phyloP scores from a whole-genome alignment of 2,113 vertebrate genomes.

The Passer domesticus region DNA sequence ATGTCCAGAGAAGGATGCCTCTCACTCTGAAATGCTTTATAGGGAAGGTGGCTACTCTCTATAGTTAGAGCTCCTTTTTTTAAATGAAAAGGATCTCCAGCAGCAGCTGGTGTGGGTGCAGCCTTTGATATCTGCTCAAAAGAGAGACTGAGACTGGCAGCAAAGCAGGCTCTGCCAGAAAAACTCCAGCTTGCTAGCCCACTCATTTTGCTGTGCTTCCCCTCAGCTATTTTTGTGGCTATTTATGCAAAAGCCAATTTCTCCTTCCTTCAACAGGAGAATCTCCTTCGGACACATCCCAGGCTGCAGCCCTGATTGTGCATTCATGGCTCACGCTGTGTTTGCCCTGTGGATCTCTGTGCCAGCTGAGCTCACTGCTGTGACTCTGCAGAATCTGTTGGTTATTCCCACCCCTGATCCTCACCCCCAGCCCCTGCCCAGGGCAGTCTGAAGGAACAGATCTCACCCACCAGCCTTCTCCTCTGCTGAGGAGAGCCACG shows the following conservation, averaged over 20 bases:
- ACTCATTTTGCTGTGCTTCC: not conserved
- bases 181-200: not conserved
- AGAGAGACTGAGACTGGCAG: not conserved
- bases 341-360: not conserved
- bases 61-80: not conserved
- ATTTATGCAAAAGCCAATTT: not conserved
- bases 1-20: not conserved
- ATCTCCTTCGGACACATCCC: not conserved
- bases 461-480: not conserved
- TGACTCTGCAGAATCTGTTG: not conserved
- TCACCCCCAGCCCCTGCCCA: not conserved
- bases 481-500: fast-evolving
- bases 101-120: not conserved
- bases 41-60: not conserved
- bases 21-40: not conserved
- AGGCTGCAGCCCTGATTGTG: not conserved
- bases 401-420: not conserved
- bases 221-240: not conserved
- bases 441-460: not conserved
- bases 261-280: not conserved
- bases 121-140: not conserved
- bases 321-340: fast-evolving
- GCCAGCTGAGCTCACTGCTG: fast-evolving
- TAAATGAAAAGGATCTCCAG: not conserved
- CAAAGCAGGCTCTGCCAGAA: not conserved